phyloP scores from a whole-genome alignment of 2,113 vertebrate species.

The Psephotus haematonotus region DNA sequence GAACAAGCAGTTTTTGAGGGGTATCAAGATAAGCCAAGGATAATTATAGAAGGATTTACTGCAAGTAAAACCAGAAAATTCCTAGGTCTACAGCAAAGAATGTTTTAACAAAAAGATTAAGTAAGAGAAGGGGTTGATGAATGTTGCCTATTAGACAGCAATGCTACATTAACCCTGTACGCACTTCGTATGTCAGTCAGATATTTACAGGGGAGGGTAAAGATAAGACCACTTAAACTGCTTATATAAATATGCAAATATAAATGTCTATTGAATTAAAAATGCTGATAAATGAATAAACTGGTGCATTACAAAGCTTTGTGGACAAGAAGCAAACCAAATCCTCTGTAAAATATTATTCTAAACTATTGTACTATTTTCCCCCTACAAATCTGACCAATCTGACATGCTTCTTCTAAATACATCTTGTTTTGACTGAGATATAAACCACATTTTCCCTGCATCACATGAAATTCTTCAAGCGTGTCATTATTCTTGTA shows the following conservation, averaged over 20 bases:
- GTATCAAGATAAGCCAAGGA: neutral
- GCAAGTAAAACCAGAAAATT: neutral
- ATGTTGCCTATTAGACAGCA: neutral
- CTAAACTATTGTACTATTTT: neutral
- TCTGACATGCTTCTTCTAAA: neutral
- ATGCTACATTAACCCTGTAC: neutral
- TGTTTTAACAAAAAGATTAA: neutral
- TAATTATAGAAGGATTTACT: slow-evolving; percentile 25
- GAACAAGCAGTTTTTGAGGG: neutral
- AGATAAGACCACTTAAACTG: neutral
- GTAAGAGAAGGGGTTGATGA: neutral
- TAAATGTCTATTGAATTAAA: neutral
- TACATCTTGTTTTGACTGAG: neutral
- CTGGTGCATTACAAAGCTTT: neutral
- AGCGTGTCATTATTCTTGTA: neutral
- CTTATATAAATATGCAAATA: neutral
- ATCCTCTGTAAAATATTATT: neutral
- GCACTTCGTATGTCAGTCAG: neutral
- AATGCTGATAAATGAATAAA: neutral
- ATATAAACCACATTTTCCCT: neutral
- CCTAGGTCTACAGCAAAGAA: neutral
- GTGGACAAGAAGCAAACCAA: neutral
- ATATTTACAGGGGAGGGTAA: neutral
- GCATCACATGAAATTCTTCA: neutral
- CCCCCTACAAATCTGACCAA: neutral